Evolutionary conservation across 2,113 vertebrate species (phyloP), one percentile per base, ranked within the genome.

Genomic region (Sinocyclocheilus maitianheensis): DNA sequence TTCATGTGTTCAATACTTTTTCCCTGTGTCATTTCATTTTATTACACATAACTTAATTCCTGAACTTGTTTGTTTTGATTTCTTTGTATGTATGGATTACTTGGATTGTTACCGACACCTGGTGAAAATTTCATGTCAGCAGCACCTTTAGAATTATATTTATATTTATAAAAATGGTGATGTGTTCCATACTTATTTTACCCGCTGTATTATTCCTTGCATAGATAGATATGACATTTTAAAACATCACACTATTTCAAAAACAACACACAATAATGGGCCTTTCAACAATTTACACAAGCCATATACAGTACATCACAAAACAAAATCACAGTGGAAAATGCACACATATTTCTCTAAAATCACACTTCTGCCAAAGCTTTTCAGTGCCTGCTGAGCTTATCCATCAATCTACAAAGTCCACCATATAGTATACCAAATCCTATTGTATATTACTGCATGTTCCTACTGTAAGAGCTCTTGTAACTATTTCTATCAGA

Each of bases 191-290:
- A 34, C 30, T 34, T 34, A 34, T 34, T 34, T 34, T 34, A 34
- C 30, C 30, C 30, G 30, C 30, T 34, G 30, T 34, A 65, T 65
- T 53, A 77, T 79, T 79, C 11, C 48, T 89, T 89, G 88, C 88
- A 89, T 89, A 89, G 88, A 72, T 81, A 72, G 55, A 77, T 76
- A 37, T 79, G 34, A 81, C 65, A 71, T 24, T 74, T 74, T 43
- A 40, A 51, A 62, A 34, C 34, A 85, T 80, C 2, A 12, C 53
- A 63, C 55, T 22, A 58, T 74, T 62, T 26, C 24, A 48, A 62
- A 80, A 30, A 37, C 43, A 78, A 34, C 20, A 24, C 40, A 74
- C 53, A 30, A 18, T 22, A 26, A 37, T 53, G 12, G 34, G 77
- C 3, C 37, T 78, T 84, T 77, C 77, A 55, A 79, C 18, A 14